Evolutionary conservation across 2,113 vertebrate genomes (phyloP), one percentile per base, ranked within the genome.

Genomic region (Reinhardtius hippoglossoides): DNA sequence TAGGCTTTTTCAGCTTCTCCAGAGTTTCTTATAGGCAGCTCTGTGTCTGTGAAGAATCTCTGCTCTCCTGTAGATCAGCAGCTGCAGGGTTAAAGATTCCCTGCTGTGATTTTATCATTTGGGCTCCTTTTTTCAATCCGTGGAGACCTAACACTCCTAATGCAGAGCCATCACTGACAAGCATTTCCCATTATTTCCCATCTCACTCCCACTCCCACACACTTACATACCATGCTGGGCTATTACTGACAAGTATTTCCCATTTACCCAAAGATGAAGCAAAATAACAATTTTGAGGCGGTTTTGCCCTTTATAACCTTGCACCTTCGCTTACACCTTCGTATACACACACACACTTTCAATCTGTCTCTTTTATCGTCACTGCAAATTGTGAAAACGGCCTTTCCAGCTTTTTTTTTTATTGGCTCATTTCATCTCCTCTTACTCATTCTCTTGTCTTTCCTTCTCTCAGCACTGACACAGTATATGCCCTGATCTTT

Each of bases 121-220:
- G 27, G 27, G 60, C 48, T 77, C 52, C 16, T n/a, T 70, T 61
- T 78, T 72, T 35, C 66, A 59, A 4, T 80, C 83, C 81, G 18
- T 31, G 3, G 72, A 62, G 88, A 85, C 71, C 64, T 81, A 67
- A 88, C 89, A 83, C 87, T 67, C 57, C 80, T 90, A 84, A 87
- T 81, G 84, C 68, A 85, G 76, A 81, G 76, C 81, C 71, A 88
- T 87, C 81, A 80, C 63, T 72, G 77, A 91, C 89, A 92, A 83
- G 82, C 64, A 81, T 91, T 90, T 89, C 50, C 90, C 84, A 92
- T 92, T 61, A 81, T 91, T 90, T 87, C 46, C 90, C 84, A 92
- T 92, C 71, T 26, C 56, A 64, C 64, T 54, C 82, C 5, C 55
- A 68, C 24, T 46, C 48, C 69, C 64, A 61, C 59, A 66, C 64